Evolutionary conservation across 2,797 vertebrate species (phyloP).

Genomic region (Loris lydekkerianus): DNA sequence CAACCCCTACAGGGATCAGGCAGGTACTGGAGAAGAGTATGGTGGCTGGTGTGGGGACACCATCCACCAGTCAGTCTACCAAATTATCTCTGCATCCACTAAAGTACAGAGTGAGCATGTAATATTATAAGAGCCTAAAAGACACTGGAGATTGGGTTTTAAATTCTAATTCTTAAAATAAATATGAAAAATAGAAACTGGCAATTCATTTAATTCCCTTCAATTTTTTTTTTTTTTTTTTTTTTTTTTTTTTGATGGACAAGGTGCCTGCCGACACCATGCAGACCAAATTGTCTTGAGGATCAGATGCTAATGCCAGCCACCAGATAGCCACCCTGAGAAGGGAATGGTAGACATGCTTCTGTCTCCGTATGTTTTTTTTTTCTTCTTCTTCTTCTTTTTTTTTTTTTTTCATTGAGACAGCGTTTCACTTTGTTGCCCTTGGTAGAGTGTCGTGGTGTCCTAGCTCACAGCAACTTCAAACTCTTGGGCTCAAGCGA

Average conservation of each 20-base stretch:
- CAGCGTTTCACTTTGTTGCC: too few species aligned
- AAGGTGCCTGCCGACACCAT: accelerated
- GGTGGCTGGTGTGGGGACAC: neutral
- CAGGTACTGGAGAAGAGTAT: neutral
- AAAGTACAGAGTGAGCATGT: neutral
- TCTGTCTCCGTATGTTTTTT: too few species aligned
- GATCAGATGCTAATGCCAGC: neutral
- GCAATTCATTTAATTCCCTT: neutral
- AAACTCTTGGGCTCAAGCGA: too few species aligned
- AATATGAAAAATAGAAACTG: neutral
- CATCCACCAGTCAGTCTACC: neutral
- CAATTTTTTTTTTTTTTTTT: neutral
- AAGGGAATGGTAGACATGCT: neutral
- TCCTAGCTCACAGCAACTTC: too few species aligned
- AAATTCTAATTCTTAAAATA: neutral
- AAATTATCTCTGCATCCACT: neutral
- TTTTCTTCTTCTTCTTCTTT: too few species aligned
- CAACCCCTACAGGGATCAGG: neutral
- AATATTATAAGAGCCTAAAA: too few species aligned
- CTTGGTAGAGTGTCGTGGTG: too few species aligned
- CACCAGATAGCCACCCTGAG: neutral
- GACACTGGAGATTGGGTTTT: neutral
- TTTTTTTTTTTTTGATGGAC: neutral
- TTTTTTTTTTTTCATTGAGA: too few species aligned
- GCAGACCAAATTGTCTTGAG: neutral